Percentiles rank a stretch among this genome's conserved stretches.
Conservation (phyloP, 1,140 invertebrate genomes). For the Rhynchophorus ferrugineus region DNA sequence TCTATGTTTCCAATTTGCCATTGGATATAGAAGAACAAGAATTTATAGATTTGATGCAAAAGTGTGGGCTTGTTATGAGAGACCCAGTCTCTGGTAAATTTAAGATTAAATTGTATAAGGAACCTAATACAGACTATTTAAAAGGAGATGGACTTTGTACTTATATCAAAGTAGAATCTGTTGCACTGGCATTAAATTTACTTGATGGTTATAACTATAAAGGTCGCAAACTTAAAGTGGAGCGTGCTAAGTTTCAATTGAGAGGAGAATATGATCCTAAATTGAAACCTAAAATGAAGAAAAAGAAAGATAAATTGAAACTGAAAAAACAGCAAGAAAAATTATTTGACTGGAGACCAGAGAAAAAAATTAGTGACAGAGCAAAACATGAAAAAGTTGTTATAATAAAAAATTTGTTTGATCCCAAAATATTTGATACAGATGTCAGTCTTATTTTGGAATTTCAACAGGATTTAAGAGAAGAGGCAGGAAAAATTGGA, state of each 20-base stretch:
- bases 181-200: conserved; percentile 85
- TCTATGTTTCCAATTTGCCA: conserved; percentile 93
- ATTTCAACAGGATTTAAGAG: conserved; percentile 82
- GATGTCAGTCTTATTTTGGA: conserved; percentile 84
- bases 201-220: conserved; percentile 81
- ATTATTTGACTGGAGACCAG: conserved; percentile 93
- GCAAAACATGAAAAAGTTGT: conserved; percentile 84
- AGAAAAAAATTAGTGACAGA: conserved; percentile 76
- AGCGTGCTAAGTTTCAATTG: conserved; percentile 89
- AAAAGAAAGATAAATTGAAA: conserved; percentile 83
- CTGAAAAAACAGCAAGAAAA: conserved; percentile 91
- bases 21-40: conserved; percentile 82
- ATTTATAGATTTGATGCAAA: conserved; percentile 86
- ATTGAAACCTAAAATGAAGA: conserved; percentile 87
- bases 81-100: conserved; percentile 76
- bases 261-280: conserved; percentile 93
- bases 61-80: conserved; percentile 92
- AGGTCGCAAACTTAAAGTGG: conserved; percentile 76
- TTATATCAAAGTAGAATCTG: conserved; percentile 95
- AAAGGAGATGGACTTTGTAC: conserved; percentile 97
- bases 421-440: conserved; percentile 80
- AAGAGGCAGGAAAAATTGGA: conserved; percentile 87
- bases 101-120: conserved; percentile 92
- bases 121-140: conserved; percentile 68
- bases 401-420: conserved; percentile 92